These are phyloP conservation scores for Potorous gilbertii DNA, from an alignment of 2,797 vertebrate species.

Conservation along the genomic window DNA sequence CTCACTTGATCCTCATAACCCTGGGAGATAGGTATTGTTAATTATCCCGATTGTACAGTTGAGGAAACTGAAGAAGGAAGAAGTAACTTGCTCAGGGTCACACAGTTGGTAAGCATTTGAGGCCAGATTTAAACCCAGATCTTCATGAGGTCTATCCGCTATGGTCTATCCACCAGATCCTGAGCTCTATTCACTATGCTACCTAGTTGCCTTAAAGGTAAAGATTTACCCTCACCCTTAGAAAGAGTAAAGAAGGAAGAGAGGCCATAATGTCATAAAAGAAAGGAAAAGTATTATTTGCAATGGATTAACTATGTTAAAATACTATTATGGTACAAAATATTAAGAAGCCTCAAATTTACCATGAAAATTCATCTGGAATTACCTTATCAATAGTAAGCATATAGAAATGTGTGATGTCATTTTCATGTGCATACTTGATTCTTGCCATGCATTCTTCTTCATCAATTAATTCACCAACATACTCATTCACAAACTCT, in stretches of 20 bases:
- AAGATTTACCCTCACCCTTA: neutral
- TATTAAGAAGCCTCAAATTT: neutral
- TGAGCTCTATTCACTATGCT: neutral
- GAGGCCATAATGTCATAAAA: neutral
- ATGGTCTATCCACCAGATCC: no score
- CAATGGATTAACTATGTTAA: neutral
- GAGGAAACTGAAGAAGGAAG: neutral
- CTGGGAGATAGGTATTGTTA: neutral
- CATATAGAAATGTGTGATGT: slow-evolving; percentile 98
- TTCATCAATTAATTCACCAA: slow-evolving; percentile 97
- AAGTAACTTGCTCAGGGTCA: neutral
- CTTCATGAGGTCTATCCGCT: no score
- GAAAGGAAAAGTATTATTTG: neutral
- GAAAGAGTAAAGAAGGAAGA: neutral
- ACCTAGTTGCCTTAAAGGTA: neutral
- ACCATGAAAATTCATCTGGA: neutral
- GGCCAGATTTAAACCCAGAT: neutral
- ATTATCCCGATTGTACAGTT: neutral
- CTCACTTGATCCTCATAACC: neutral
- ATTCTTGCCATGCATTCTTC: slow-evolving; percentile 97
- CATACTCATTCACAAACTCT: slow-evolving; percentile 98
- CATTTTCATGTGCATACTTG: slow-evolving; percentile 94
- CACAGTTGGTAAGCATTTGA: neutral
- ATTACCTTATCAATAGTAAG: slow-evolving; percentile 98
- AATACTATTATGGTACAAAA: neutral